These are phyloP conservation scores for Chondrilla cf. caribensis DNA, from an alignment of 37 sponge, comb jelly and placozoan genomes.

Conservation along the genomic window DNA sequence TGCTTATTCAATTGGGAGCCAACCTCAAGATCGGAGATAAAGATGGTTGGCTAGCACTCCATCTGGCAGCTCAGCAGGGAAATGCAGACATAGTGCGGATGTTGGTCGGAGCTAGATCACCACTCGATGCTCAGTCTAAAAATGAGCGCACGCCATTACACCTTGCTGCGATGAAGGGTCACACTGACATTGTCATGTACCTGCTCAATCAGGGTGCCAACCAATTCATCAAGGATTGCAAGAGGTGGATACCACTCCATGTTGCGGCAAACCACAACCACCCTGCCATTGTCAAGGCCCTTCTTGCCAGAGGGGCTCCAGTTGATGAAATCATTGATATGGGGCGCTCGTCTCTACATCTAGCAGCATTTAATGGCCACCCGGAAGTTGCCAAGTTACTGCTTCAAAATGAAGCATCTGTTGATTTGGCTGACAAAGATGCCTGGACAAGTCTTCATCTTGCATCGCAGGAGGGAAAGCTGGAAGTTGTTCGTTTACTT, in stretches of 20 bases:
- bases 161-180: slow-evolving; percentile 75
- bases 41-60: slow-evolving; percentile 75
- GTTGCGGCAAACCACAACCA: no score
- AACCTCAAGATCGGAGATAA: slow-evolving; percentile 44
- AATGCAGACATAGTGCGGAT: no score
- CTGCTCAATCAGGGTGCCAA: no score
- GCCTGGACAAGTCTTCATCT: slow-evolving; percentile 69
- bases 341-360: no score
- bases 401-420: slow-evolving; percentile 25
- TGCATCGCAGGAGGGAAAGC: no score
- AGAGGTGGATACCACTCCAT: no score
- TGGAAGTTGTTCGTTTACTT: slow-evolving; percentile 62
- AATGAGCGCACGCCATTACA: slow-evolving; percentile 57
- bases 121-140: slow-evolving; percentile 51
- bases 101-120: slow-evolving; percentile 33
- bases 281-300: slow-evolving; percentile 23
- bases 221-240: no score
- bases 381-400: slow-evolving; percentile 48
- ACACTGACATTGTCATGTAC: slow-evolving; percentile 43
- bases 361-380: slow-evolving; percentile 74
- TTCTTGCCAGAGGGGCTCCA: slow-evolving; percentile 37
- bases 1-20: slow-evolving; percentile 36
- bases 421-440: slow-evolving; percentile 51
- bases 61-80: slow-evolving; percentile 54
- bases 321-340: no score